Evolutionary conservation across 2,113 vertebrate genomes (phyloP), one percentile per base, ranked within the genome.

Genomic region (Chlamydotis undulata): DNA sequence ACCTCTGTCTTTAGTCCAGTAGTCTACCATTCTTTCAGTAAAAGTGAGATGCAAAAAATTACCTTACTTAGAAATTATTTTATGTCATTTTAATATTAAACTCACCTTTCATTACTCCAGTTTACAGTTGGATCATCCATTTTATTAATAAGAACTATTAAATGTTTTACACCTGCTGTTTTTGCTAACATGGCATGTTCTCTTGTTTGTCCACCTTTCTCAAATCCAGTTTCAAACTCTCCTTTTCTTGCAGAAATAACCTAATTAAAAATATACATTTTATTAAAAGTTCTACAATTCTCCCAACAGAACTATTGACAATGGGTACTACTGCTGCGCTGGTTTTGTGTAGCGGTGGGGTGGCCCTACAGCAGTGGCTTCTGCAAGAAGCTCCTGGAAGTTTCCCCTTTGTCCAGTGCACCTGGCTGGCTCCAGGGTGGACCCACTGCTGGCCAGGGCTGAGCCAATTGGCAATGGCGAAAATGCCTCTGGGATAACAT

Each of bases 201-300:
- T 97, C 99, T 98, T 9, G 99, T 99, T 97, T 99, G 99, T 85
- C 99, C 99, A 7, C 99, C 99, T 96, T 99, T 99, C 97, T 99
- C 99, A 98, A 99, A 99, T 92, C 99, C 99, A 14, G 99, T 99
- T 98, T 99, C 99, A 98, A 99, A 99, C 94, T 99, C 99, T n/a
- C 99, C 99, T 97, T 99, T 99, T 89, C 99, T 98, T 61, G 99
- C 99, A 71, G 99, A 99, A 94, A 99, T 99, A 57, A 99, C 99
- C 99, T 99, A 93, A 75, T 87, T 64, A 61, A 84, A 97, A 94
- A 79, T 26, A 94, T 2, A 28, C 17, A 47, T 63, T 94, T 81
- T 47, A 95, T 31, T 56, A 50, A 14, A n/a, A 16, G 18, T 50
- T 86, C 25, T 47, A 70, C 19, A 81, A 29, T 43, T 91, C 25